Percentiles rank a stretch among this genome's conserved stretches.
phyloP scores from a whole-genome alignment of 1,140 invertebrate genomes.

The Euwallacea fornicatus region DNA sequence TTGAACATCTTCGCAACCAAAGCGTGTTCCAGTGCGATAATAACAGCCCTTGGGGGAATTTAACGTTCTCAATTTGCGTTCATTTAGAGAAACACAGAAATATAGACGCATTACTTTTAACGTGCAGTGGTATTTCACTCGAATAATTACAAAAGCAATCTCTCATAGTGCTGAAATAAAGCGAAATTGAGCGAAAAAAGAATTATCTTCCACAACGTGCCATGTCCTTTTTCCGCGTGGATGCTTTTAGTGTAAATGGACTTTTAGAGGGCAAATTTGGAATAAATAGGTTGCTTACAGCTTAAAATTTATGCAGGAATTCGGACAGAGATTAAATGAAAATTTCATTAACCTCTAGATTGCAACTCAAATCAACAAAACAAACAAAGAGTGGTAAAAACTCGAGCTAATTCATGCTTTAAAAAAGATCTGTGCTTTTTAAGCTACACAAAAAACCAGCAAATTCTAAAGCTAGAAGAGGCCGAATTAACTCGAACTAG shows the following conservation, averaged over 20 bases:
- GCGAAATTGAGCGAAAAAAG: conserved; percentile 30
- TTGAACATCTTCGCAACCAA: no score
- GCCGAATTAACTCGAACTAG: no score
- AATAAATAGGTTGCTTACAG: not conserved
- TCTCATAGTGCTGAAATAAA: conserved; percentile 27
- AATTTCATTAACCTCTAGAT: no score
- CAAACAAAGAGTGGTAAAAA: no score
- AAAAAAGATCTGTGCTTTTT: no score
- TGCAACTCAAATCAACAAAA: no score
- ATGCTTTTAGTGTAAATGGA: conserved; percentile 24
- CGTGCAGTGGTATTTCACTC: conserved; percentile 9
- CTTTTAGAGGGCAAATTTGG: conserved; percentile 4
- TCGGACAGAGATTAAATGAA: no score
- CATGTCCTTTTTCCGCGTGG: conserved; percentile 10
- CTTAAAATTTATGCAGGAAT: no score
- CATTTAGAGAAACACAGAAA: conserved; percentile 2
- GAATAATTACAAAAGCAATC: conserved; percentile 31
- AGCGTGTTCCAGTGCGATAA: not conserved
- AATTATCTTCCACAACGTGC: conserved; percentile 20
- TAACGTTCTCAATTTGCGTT: not conserved
- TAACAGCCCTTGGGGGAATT: not conserved
- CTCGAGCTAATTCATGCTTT: no score
- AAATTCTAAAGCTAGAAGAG: no score
- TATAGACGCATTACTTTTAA: conserved; percentile 9
- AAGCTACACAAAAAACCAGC: no score